A percentile compares a stretch with the other conserved stretches of the same genome.
phyloP scores from a whole-genome alignment of 2,113 vertebrate species.

The Accipiter cooperii region DNA sequence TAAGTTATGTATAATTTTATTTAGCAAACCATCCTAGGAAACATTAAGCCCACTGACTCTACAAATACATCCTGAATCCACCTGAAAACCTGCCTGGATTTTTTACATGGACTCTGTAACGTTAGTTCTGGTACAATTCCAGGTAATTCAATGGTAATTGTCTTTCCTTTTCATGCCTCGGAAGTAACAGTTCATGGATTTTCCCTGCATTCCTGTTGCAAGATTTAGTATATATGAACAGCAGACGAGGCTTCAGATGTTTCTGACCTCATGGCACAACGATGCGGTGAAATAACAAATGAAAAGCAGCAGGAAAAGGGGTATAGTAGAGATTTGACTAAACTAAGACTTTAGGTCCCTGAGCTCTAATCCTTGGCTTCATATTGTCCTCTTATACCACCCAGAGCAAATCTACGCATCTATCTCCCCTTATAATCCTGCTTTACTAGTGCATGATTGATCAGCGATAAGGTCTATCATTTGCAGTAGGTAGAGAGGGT shows the following conservation, averaged over 20 bases:
- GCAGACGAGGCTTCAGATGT: not conserved
- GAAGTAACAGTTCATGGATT: not conserved
- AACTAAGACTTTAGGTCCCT: not conserved
- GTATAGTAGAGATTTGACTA: not conserved
- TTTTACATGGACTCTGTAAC: not conserved
- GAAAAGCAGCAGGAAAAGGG: not conserved
- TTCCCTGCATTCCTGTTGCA: not conserved
- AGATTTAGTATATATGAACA: not conserved
- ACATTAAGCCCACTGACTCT: not conserved
- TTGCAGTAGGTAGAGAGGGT: not conserved
- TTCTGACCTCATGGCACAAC: accelerated
- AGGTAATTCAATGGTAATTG: not conserved
- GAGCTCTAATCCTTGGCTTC: not conserved
- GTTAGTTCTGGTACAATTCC: not conserved
- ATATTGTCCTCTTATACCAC: not conserved
- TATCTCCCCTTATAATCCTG: not conserved
- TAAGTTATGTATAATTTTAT: not conserved
- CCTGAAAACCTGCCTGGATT: not conserved
- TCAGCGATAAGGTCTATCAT: not conserved
- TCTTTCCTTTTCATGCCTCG: not conserved
- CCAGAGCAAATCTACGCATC: not conserved
- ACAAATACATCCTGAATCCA: not conserved
- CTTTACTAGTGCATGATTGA: accelerated
- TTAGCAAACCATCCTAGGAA: not conserved
- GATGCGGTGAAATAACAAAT: not conserved